Evolutionary conservation across 2,888 invertebrate species (phyloP), one percentile per base, ranked within the genome.

Genomic region (Chalcis sispes): DNA sequence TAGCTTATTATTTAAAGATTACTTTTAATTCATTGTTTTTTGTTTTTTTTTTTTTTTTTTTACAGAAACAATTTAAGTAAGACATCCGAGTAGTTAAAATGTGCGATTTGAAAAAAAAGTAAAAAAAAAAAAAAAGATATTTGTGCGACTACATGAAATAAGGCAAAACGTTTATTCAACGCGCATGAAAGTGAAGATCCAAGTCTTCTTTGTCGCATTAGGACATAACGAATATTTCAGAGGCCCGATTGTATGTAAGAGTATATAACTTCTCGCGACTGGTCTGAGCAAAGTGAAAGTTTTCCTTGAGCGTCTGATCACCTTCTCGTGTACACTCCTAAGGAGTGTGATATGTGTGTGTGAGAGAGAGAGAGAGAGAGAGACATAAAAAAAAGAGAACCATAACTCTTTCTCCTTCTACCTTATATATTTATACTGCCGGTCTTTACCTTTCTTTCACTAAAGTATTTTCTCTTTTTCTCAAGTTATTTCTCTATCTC

Each of bases 281-380:
- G 83, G 83, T 82, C 83, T 84, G 83, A 84, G 78, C 82, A 75
- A 83, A 85, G 85, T 85, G 85, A 85, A 85, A 85, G 85, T 85
- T 85, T 81, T 79, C 77, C 62, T 36, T 48, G 25, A 13, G n/a
- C 36, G 40, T 23, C 23, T 27, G 40, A 56, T 56, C 66, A 50
- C 64, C 64, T 64, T 50, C 62, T 46, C 62, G 62, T 32, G n/a
- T n/a, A n/a, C n/a, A n/a, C n/a, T n/a, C n/a, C n/a, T n/a, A n/a
- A n/a, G n/a, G n/a, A n/a, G n/a, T n/a, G n/a, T n/a, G n/a, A n/a
- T 52, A 52, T 36, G 15, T 42, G 15, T 42, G 15, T 42, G 2
- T n/a, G 18, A 50, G 50, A 50, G n/a, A 32, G 72, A 73, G 69
- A 76, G 20, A 54, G 54, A 66, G 18, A 66, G 8, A 66, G 32